These are phyloP conservation scores for Geodia barretti DNA, from an alignment of 37 sponge, comb jelly and placozoan species.

Conservation along the genomic window DNA sequence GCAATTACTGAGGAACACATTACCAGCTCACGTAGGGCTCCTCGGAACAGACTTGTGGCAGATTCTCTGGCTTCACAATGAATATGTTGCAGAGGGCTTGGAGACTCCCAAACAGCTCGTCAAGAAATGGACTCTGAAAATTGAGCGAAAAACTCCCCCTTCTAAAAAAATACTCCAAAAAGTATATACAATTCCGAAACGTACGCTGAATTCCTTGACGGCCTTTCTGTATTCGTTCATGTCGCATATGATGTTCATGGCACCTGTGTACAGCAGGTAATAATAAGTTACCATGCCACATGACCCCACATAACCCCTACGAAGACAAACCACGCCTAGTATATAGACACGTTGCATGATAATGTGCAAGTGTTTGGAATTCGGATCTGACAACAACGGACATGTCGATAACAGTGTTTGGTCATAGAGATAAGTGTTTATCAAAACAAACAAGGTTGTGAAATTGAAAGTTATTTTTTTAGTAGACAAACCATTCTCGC, in stretches of 20 bases:
- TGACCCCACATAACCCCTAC: too few species aligned
- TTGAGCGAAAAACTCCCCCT: background rate
- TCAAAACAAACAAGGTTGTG: too few species aligned
- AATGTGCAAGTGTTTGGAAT: background rate
- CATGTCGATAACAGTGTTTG: too few species aligned
- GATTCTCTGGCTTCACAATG: constrained; percentile 60
- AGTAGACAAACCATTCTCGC: constrained; percentile 29
- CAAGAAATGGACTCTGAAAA: constrained; percentile 59
- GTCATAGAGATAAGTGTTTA: too few species aligned
- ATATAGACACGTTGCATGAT: too few species aligned
- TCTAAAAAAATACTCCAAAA: background rate
- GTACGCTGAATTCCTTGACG: constrained; percentile 80
- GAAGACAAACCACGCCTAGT: background rate
- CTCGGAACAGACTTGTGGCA: constrained; percentile 73
- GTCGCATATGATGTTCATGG: constrained; percentile 84
- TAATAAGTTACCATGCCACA: background rate
- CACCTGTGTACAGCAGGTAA: constrained; percentile 54
- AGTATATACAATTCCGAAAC: background rate
- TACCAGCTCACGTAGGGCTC: constrained; percentile 64
- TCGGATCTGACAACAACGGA: background rate
- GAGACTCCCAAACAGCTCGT: constrained; percentile 68
- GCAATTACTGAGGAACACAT: background rate
- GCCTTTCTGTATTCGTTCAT: constrained; percentile 79
- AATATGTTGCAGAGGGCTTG: constrained; percentile 81
- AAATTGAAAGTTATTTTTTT: background rate